Percentiles rank a stretch among this genome's conserved stretches.
Evolutionary conservation across 2,888 invertebrate genomes (phyloP).

Genomic region (Flabesymbios commensalis): DNA sequence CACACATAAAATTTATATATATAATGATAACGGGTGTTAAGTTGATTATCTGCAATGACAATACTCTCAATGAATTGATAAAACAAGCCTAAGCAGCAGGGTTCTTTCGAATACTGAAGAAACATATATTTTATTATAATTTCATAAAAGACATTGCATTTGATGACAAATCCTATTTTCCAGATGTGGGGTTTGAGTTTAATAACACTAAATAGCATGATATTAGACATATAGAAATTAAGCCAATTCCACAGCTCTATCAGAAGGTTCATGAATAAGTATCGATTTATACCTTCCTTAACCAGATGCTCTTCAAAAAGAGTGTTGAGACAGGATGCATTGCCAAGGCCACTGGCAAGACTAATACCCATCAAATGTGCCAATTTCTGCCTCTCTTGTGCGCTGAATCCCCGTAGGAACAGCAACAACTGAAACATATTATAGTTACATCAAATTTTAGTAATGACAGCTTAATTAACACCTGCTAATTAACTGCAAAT

Average conservation of each 20-base stretch:
- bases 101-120: too few species aligned
- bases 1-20: background rate
- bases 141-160: too few species aligned
- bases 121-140: too few species aligned
- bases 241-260: too few species aligned
- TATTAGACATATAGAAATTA: too few species aligned
- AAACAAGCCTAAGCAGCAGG: background rate
- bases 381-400: conserved; percentile 85
- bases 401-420: conserved; percentile 92
- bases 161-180: too few species aligned
- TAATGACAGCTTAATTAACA: background rate
- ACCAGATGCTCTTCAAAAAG: conserved; percentile 76
- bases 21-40: background rate
- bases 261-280: too few species aligned
- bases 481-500: too few species aligned
- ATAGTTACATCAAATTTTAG: too few species aligned
- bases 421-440: conserved; percentile 65
- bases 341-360: conserved; percentile 89
- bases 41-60: background rate
- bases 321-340: conserved; percentile 76
- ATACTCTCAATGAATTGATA: background rate
- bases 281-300: conserved; percentile 57
- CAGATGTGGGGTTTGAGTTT: too few species aligned
- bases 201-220: too few species aligned
- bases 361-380: conserved; percentile 93